phyloP scores from a whole-genome alignment of 2,888 invertebrate genomes.

The Cryptosula pallasiana region DNA sequence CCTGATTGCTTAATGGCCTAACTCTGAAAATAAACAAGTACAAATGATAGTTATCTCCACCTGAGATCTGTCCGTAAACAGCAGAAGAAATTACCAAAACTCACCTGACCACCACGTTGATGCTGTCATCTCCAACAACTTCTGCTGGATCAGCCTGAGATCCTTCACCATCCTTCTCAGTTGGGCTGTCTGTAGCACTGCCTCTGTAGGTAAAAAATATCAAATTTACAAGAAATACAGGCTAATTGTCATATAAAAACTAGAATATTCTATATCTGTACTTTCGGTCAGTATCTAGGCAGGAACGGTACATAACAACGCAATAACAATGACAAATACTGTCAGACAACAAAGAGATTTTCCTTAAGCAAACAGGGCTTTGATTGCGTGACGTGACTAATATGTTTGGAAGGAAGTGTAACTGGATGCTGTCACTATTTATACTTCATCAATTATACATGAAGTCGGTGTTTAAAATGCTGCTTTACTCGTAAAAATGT shows the following conservation, averaged over 20 bases:
- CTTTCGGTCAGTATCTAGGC: no score
- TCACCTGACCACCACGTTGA: slow-evolving; percentile 81
- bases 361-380: not conserved
- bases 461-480: no score
- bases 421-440: no score
- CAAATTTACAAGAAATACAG: no score
- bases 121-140: slow-evolving; percentile 66
- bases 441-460: not conserved
- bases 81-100: no score
- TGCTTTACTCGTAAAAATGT: no score
- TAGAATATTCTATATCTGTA: no score
- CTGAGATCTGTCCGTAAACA: no score
- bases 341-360: not conserved
- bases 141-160: slow-evolving; percentile 38
- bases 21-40: slow-evolving; percentile 60
- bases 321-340: not conserved
- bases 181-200: not conserved
- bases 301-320: not conserved
- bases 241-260: no score
- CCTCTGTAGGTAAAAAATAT: no score
- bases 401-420: no score
- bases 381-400: not conserved
- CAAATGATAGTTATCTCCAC: not conserved
- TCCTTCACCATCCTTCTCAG: slow-evolving; percentile 18
- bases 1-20: slow-evolving; percentile 72